These are phyloP conservation scores for Bagarius yarrelli DNA, from an alignment of 2,113 vertebrate species.

Conservation along the genomic window DNA sequence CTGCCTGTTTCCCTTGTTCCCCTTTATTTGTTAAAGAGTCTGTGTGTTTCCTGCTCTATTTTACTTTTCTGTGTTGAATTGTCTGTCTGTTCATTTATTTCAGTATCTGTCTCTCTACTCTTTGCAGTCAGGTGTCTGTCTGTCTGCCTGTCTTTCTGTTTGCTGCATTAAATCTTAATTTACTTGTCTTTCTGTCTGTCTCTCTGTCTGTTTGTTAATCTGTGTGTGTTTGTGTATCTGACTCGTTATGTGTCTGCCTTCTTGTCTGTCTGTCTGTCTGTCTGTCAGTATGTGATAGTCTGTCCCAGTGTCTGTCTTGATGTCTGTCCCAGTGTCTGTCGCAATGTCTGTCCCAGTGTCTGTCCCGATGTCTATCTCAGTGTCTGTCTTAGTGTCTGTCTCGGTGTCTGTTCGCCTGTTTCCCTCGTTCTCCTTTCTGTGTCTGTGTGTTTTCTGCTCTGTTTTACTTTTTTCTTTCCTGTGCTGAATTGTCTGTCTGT, in stretches of 20 bases:
- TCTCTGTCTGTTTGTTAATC: neutral
- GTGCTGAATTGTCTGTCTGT: no score
- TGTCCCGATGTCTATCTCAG: no score
- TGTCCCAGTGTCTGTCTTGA: neutral
- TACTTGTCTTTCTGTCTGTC: neutral
- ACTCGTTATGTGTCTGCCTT: neutral
- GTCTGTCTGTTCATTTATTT: no score
- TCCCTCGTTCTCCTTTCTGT: no score
- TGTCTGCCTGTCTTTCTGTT: neutral
- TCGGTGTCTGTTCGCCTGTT: neutral
- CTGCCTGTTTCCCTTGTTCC: no score
- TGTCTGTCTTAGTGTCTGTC: neutral
- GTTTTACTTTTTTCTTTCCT: no score
- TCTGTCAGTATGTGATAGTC: neutral
- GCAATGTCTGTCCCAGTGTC: neutral
- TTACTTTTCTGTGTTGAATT: no score
- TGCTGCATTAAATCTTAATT: neutral
- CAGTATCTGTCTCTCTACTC: no score
- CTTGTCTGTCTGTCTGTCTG: neutral
- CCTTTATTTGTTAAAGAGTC: no score
- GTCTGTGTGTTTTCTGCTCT: no score
- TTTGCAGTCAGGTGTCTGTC: neutral
- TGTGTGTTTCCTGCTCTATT: no score
- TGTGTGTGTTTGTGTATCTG: neutral
- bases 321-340: slow-evolving; percentile 52